Evolutionary conservation across 1,140 invertebrate species (phyloP).

Genomic region (Vollenhovia emeryi): DNA sequence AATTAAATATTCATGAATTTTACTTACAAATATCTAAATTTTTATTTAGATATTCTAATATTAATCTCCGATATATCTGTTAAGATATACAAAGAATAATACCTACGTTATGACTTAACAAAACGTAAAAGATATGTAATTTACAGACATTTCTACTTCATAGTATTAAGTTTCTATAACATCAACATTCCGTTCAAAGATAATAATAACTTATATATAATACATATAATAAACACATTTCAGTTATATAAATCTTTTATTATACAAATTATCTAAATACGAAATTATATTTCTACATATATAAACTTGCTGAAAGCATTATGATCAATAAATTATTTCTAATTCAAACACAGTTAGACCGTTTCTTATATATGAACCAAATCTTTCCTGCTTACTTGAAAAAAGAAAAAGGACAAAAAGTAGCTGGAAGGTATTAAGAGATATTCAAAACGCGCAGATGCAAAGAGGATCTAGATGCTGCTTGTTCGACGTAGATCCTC

Average conservation of each 20-base stretch:
- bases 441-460: constrained; percentile 33
- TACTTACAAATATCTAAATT: neutral
- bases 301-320: neutral
- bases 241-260: neutral
- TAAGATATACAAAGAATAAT: neutral
- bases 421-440: constrained; percentile 32
- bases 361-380: neutral
- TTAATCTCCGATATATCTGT: neutral
- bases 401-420: neutral
- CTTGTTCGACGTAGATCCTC: constrained; percentile 84
- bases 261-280: no score
- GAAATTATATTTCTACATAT: neutral
- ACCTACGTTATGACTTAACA: neutral
- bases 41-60: neutral
- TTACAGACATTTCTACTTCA: neutral
- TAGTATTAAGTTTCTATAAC: neutral
- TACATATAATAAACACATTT: neutral
- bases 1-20: neutral
- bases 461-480: constrained; percentile 38
- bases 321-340: neutral
- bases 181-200: neutral
- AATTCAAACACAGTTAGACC: neutral
- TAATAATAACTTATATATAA: neutral
- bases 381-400: neutral
- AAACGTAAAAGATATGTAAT: neutral